Base-by-base conservation (phyloP, 2,113 vertebrate genomes). In the Misgurnus anguillicaudatus region DNA sequence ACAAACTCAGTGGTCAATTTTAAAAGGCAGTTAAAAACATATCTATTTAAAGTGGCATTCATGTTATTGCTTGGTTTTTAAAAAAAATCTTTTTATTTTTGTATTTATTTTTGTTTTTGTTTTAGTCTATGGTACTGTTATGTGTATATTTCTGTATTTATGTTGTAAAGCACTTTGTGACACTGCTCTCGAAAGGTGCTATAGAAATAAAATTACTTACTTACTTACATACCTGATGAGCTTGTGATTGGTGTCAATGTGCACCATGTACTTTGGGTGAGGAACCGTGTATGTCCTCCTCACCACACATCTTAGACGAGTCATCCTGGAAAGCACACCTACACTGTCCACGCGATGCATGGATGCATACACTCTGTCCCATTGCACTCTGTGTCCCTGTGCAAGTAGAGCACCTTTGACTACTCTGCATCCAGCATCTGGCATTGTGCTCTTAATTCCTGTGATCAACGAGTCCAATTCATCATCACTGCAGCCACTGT, bases 181-280 rank as follows among this genome's bases (percentile, higher is more conserved):
- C 24, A 24, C 24, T 24, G 24, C 24, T 24, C 24, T 24, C 2
- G 24, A 24, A 24, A 24, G 24, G 24, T 24, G 24, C 24, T 24
- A 24, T 24, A 24, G 24, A 24, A 24, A 24, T 24, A 24, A 24
- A 24, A 24, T 24, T 24, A 24, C 24, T 24, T 24, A 24, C 24
- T 24, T 24, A 24, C 24, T 24, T 24, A 45, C 42, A 45, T 53
- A 72, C 69, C 69, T 72, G 69, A 72, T 72, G 2, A 72, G 51
- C 38, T 72, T 72, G 48, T 72, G 69, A 16, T 72, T 72, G 7
- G 69, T 72, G 69, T 72, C 69, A 36, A 72, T 57, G 39, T 71
- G 68, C 42, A 71, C 68, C 19, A 71, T 42, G 45, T 47, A 71
- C 41, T 51, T 47, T 1, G 68, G 19, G 51, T 45, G 19, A 36